These are phyloP conservation scores for Dendronephthya gigantea DNA, from an alignment of 64 coral and sea anemone species.

Conservation along the genomic window DNA sequence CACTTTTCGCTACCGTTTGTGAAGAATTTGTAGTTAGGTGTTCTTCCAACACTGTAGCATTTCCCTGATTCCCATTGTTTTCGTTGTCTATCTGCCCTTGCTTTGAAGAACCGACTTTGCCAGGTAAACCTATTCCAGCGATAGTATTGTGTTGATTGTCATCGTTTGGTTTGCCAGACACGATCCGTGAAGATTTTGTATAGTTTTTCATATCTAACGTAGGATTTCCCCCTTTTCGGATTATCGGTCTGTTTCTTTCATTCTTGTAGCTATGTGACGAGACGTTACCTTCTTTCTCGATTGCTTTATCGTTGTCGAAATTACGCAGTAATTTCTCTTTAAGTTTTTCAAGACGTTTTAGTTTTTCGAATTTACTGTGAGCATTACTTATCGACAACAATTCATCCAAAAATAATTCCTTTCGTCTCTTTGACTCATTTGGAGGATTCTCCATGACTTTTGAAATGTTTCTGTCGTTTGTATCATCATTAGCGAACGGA, in stretches of 20 bases:
- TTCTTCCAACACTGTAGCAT: neutral
- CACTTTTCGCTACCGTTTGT: neutral
- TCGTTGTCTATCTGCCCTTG: neutral
- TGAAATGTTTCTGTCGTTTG: neutral
- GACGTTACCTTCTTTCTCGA: neutral
- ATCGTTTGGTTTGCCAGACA: neutral
- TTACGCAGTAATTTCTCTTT: neutral
- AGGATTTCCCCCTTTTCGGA: neutral
- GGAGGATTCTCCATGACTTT: neutral
- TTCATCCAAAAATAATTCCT: neutral
- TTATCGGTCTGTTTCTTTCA: neutral
- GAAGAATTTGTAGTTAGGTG: neutral
- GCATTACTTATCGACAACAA: neutral
- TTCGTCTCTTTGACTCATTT: neutral
- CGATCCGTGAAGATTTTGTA: neutral
- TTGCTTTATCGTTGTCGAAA: neutral
- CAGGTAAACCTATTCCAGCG: neutral
- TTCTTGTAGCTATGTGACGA: neutral
- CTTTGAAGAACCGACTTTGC: neutral
- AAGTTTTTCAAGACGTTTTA: neutral
- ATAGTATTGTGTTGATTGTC: neutral
- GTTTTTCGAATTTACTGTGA: neutral
- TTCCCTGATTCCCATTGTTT: neutral
- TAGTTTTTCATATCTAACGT: neutral
- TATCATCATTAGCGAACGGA: neutral